phyloP scores from a whole-genome alignment of 1,140 invertebrate species.

The Lysiphlebus fabarum region DNA sequence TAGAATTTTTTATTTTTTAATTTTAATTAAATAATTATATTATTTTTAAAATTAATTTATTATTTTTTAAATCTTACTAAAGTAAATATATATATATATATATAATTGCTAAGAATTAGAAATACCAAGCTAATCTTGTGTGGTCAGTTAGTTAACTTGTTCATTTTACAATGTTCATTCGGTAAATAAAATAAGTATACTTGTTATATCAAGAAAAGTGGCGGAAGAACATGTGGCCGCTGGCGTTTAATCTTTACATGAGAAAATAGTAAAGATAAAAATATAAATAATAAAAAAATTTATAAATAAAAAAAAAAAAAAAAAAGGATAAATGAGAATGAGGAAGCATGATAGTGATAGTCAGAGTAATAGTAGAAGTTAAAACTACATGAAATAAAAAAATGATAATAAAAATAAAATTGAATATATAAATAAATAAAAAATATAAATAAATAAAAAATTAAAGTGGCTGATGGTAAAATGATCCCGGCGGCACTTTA shows the following conservation, averaged over 20 bases:
- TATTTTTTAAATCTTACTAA: too few species aligned
- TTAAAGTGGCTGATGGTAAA: conserved; percentile 35
- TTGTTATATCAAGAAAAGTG: neutral
- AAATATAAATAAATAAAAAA: conserved; percentile 31
- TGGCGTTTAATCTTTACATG: neutral
- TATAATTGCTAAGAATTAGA: too few species aligned
- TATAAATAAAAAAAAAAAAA: conserved; percentile 21
- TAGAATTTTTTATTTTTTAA: too few species aligned
- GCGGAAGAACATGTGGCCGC: neutral
- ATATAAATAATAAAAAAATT: conserved; percentile 27
- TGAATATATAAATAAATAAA: too few species aligned
- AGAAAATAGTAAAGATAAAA: conserved; percentile 5
- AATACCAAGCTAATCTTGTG: too few species aligned
- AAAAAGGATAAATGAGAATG: conserved; percentile 6
- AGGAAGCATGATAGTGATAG: conserved; percentile 1
- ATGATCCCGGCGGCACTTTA: conserved; percentile 29
- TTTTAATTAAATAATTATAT: too few species aligned
- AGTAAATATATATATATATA: too few species aligned
- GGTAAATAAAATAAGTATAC: too few species aligned
- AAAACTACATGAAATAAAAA: conserved; percentile 9
- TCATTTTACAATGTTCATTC: too few species aligned
- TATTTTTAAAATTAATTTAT: too few species aligned
- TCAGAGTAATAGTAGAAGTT: neutral
- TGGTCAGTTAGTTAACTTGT: too few species aligned
- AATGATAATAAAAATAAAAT: too few species aligned